Base-by-base conservation (phyloP, 1,140 invertebrate species). In the Musca vetustissima region DNA sequence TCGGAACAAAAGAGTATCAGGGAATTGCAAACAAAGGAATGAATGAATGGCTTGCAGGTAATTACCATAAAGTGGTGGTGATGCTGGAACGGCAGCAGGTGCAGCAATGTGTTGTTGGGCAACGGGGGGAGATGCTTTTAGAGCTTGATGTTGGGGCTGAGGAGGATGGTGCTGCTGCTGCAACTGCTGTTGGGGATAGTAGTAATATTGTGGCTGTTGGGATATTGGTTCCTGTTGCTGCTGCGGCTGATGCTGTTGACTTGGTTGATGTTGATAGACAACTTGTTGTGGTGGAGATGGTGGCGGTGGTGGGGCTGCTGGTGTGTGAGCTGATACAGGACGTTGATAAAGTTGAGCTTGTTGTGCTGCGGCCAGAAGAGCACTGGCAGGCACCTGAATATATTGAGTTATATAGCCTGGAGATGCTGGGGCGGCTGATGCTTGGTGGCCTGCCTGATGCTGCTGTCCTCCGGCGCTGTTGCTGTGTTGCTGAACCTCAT, bases 341-440 rank as follows among this genome's bases (percentile, higher is more conserved):
- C 8, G 22, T 61, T 24, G 57, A 17, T 22, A 24, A 25, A 48
- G 25, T 53, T 53, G 57, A 43, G 57, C 50, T 24, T 50, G 73
- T 17, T 74, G 72, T n/a, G 76, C 74, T 15, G 77, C 57, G 21
- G 57, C 57, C 77, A 77, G 57, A 32, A 79, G 50, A 7, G 76
- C 47, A 25, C 71, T 77, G 24, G 77, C 74, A 8, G 77, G 77
- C n/a, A 79, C 73, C 53, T 79, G 77, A n/a, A 79, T 14, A 57
- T 76, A 77, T 3, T 75, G 76, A 0, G 69, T 55, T 9, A 72
- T 69, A 15, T 67, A 67, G 9, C 52, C 49, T 7, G 66, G 52
- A 28, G 48, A 15, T 3, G 66, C 66, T 1, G 66, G 17, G 50
- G 66, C 8, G 21, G 25, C 13, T 53, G 57, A 19, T 9, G 14